These are phyloP conservation scores for Melangyna quadrimaculata DNA, from an alignment of 2,888 invertebrate genomes.

Conservation along the genomic window DNA sequence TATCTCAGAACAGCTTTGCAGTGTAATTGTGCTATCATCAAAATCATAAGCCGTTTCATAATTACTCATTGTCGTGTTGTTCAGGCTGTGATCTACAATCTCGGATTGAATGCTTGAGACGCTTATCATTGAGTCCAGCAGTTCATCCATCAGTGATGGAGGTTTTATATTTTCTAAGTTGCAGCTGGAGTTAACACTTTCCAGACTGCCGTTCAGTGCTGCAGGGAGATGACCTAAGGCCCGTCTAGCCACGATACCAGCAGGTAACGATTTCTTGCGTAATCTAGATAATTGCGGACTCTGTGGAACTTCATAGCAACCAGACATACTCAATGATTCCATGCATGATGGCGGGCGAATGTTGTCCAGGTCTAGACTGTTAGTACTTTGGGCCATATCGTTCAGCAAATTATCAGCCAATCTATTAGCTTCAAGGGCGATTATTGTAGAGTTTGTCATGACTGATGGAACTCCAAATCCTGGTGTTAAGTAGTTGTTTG, in stretches of 20 bases:
- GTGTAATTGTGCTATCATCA: conserved; percentile 82
- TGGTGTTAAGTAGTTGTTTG: conserved; percentile 68
- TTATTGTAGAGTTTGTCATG: conserved; percentile 87
- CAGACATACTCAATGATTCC: conserved; percentile 84
- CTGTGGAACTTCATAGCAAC: conserved; percentile 81
- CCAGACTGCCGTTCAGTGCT: conserved; percentile 84
- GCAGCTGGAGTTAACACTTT: conserved; percentile 83
- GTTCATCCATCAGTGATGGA: conserved; percentile 89
- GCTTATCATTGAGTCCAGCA: conserved; percentile 91
- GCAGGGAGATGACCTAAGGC: conserved; percentile 83
- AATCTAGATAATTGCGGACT: conserved; percentile 79
- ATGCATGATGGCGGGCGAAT: conserved; percentile 90
- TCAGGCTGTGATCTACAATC: conserved; percentile 83
- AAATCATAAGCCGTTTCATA: conserved; percentile 81
- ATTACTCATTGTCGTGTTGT: conserved; percentile 80
- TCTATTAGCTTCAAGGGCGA: conserved; percentile 89
- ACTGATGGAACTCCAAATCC: conserved; percentile 82
- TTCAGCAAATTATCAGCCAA: conserved; percentile 83
- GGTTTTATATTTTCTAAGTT: conserved; percentile 92
- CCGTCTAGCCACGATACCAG: conserved; percentile 87
- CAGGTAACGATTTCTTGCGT: conserved; percentile 87
- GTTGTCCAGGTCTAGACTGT: conserved; percentile 87
- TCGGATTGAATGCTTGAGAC: conserved; percentile 92
- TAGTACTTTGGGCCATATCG: conserved; percentile 83
- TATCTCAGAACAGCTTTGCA: conserved; percentile 83